Conservation (phyloP, 2,113 vertebrate genomes). For the Sturnira hondurensis region DNA sequence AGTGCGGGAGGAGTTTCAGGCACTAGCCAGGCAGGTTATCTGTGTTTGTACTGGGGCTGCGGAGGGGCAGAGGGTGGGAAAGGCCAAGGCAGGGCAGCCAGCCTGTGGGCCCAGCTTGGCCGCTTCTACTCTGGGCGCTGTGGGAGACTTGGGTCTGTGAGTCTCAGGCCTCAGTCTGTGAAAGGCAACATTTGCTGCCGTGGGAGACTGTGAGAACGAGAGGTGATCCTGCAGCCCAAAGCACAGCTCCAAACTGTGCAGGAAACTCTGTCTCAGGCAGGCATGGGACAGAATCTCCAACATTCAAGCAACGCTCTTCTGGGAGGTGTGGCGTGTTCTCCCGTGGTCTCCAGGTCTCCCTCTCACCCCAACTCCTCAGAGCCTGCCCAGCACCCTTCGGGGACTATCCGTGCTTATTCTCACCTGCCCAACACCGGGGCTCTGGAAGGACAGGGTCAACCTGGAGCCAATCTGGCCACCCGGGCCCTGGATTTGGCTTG, state of each 20-base stretch:
- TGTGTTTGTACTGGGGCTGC: neutral
- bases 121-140: neutral
- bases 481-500: neutral
- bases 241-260: neutral
- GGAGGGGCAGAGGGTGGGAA: neutral
- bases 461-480: neutral
- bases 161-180: neutral
- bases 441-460: neutral
- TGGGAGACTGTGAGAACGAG: neutral
- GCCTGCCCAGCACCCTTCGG: neutral
- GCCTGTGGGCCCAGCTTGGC: neutral
- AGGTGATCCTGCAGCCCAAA: too few relatives aligned
- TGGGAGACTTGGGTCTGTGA: neutral
- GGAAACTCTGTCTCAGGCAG: neutral
- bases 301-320: neutral
- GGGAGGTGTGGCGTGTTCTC: neutral
- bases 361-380: neutral
- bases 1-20: neutral
- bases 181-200: neutral
- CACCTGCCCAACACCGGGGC: neutral
- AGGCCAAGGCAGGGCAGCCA: neutral
- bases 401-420: accelerated
- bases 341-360: neutral
- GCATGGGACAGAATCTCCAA: neutral
- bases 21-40: neutral